Evolutionary conservation across 1,140 invertebrate genomes (phyloP).

Genomic region (Ectropis grisescens): DNA sequence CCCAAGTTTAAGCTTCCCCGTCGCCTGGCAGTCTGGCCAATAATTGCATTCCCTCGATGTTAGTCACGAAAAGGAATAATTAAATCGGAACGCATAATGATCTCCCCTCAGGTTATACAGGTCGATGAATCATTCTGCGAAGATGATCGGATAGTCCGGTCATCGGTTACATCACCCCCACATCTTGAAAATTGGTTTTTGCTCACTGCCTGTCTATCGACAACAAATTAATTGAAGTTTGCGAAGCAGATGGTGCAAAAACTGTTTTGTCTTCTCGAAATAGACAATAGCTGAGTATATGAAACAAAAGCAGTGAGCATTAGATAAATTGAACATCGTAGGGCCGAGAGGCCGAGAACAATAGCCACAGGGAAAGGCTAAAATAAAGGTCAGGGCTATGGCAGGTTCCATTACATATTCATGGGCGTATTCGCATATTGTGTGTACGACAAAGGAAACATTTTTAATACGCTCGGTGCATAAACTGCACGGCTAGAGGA

Average conservation of each 20-base stretch:
- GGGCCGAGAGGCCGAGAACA: slow-evolving; percentile 32
- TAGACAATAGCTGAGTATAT: too few relatives aligned
- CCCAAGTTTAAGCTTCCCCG: too few relatives aligned
- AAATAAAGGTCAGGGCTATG: slow-evolving; percentile 48
- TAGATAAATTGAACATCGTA: slow-evolving; percentile 26
- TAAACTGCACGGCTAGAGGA: slow-evolving; percentile 11
- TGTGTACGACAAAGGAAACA: slow-evolving; percentile 23
- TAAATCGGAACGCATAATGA: slow-evolving; percentile 20
- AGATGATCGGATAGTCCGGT: slow-evolving; percentile 33
- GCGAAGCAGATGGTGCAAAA: too few relatives aligned
- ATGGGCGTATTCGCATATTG: slow-evolving; percentile 42
- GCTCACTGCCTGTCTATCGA: too few relatives aligned
- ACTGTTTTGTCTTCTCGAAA: too few relatives aligned
- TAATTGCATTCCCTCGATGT: too few relatives aligned
- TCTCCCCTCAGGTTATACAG: slow-evolving; percentile 6
- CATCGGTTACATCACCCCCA: slow-evolving; percentile 37
- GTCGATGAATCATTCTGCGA: slow-evolving; percentile 27
- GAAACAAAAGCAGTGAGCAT: slow-evolving; percentile 26
- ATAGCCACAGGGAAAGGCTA: slow-evolving; percentile 39
- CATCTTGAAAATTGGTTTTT: slow-evolving; percentile 24
- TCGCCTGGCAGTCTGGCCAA: too few relatives aligned
- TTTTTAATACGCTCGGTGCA: slow-evolving; percentile 25
- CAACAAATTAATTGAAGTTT: too few relatives aligned
- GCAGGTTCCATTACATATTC: slow-evolving; percentile 47
- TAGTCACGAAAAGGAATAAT: slow-evolving; percentile 41